These are phyloP conservation scores for Poeciliopsis infans DNA, from an alignment of 2,797 vertebrate species.

Conservation along the genomic window DNA sequence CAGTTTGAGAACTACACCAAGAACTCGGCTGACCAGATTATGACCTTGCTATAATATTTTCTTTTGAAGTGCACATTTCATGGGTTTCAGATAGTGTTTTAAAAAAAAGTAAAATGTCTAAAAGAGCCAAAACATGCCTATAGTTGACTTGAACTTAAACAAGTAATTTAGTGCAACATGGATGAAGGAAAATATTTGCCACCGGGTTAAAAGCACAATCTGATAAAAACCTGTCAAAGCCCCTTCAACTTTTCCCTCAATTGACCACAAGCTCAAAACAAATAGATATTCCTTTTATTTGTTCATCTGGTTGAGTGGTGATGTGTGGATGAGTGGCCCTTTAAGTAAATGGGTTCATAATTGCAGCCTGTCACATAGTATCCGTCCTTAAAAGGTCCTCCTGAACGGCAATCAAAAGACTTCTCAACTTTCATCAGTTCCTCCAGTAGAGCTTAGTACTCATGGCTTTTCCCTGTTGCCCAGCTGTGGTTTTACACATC, in stretches of 20 bases:
- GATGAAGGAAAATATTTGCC: neutral
- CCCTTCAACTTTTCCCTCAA: constrained; percentile 13
- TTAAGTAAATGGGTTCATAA: constrained; percentile 54
- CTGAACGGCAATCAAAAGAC: constrained; percentile 62
- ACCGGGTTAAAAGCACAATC: neutral
- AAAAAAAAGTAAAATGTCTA: neutral
- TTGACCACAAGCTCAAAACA: constrained; percentile 22
- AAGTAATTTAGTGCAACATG: neutral
- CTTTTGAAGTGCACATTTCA: constrained; percentile 16
- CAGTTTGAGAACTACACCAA: constrained; percentile 44
- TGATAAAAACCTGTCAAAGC: neutral
- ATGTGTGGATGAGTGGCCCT: constrained; percentile 29
- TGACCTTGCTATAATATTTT: constrained; percentile 21
- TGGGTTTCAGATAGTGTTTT: neutral
- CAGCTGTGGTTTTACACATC: constrained; percentile 64
- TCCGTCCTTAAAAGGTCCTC: constrained; percentile 49
- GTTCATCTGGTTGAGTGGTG: constrained; percentile 22
- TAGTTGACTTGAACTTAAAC: neutral
- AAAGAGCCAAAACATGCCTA: neutral
- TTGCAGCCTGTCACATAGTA: constrained; percentile 55
- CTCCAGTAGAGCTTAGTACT: constrained; percentile 58
- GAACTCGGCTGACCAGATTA: neutral
- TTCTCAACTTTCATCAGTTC: constrained; percentile 57
- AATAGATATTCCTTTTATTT: constrained; percentile 21
- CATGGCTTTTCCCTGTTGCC: constrained; percentile 56